These are phyloP conservation scores for Penaeus japonicus DNA, from an alignment of 1,140 invertebrate species.

Conservation along the genomic window DNA sequence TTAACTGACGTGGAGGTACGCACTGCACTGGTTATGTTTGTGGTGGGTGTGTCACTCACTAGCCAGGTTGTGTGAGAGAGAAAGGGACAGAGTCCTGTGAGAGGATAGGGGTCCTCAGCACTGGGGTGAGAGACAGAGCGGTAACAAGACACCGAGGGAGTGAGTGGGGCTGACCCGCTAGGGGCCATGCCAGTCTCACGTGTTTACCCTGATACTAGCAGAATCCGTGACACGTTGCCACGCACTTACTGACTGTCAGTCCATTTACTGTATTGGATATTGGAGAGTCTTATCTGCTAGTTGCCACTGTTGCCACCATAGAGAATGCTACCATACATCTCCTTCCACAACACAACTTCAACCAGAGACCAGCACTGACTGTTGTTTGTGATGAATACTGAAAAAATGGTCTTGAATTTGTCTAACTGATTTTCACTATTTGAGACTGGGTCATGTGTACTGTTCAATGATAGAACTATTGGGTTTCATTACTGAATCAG, in stretches of 20 bases:
- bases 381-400: too few relatives aligned
- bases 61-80: slow-evolving; percentile 53
- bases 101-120: slow-evolving; percentile 47
- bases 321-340: neutral
- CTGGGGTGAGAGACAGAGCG: slow-evolving; percentile 49
- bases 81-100: slow-evolving; percentile 54
- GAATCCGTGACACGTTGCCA: too few relatives aligned
- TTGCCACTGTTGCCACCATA: slow-evolving; percentile 34
- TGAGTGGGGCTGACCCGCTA: slow-evolving; percentile 10
- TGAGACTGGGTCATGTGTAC: too few relatives aligned
- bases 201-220: slow-evolving; percentile 33
- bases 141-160: slow-evolving; percentile 46
- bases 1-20: slow-evolving; percentile 23
- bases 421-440: too few relatives aligned
- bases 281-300: slow-evolving; percentile 24
- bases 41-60: slow-evolving; percentile 49
- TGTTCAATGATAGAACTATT: too few relatives aligned
- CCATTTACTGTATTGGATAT: slow-evolving; percentile 24
- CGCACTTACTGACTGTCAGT: slow-evolving; percentile 17
- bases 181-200: slow-evolving; percentile 28
- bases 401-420: too few relatives aligned
- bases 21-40: slow-evolving; percentile 36
- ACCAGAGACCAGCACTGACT: neutral
- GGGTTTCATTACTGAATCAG: too few relatives aligned
- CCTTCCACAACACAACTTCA: slow-evolving; percentile 15